These are phyloP conservation scores for Ectobius pallidus DNA, from an alignment of 2,888 invertebrate genomes.

Conservation along the genomic window DNA sequence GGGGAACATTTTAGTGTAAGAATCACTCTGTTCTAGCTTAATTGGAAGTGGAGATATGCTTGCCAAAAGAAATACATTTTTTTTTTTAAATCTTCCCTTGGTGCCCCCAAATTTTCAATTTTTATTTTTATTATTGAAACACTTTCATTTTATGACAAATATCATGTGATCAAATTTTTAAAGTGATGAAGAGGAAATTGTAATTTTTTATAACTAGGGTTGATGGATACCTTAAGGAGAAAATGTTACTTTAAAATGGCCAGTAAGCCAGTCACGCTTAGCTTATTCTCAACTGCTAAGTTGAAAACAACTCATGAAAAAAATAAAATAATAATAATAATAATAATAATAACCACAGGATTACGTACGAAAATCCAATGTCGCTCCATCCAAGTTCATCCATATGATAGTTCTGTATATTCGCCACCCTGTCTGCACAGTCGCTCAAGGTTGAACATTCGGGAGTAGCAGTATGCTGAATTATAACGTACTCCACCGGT, in stretches of 20 bases:
- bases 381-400: conserved; percentile 68
- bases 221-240: not conserved
- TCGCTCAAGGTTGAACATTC: conserved; percentile 62
- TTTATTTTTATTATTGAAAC: not conserved
- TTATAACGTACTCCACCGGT: conserved; percentile 70
- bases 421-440: conserved; percentile 65
- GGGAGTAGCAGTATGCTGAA: conserved; percentile 73
- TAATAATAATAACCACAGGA: not conserved
- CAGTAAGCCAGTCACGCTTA: not conserved
- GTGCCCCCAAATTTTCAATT: too few relatives aligned
- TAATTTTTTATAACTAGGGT: too few relatives aligned
- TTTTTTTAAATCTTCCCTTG: too few relatives aligned
- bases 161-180: too few relatives aligned
- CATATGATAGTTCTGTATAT: conserved; percentile 71
- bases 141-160: too few relatives aligned
- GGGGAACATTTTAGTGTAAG: too few relatives aligned
- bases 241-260: not conserved
- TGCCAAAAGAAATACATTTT: too few relatives aligned
- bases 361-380: conserved; percentile 64
- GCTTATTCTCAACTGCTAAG: not conserved
- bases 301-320: not conserved
- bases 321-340: not conserved
- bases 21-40: too few relatives aligned
- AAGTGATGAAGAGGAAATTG: too few relatives aligned
- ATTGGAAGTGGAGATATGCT: too few relatives aligned